These are phyloP conservation scores for Endomychus coccineus DNA, from an alignment of 2,888 invertebrate species.

Conservation along the genomic window DNA sequence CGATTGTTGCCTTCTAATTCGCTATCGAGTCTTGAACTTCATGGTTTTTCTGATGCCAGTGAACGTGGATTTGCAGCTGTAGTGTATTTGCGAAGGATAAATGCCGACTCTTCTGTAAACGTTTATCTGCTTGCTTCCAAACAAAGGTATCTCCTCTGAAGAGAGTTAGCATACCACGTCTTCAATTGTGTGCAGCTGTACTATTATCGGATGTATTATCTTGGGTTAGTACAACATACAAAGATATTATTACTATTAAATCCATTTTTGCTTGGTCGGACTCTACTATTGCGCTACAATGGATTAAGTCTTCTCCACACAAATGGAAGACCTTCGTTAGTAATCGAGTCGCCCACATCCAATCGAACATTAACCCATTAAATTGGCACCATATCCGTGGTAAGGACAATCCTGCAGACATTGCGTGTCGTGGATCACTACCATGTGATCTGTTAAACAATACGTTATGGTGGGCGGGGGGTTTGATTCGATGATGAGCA, in stretches of 20 bases:
- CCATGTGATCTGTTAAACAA: constrained; percentile 3
- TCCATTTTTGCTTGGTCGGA: constrained; percentile 5
- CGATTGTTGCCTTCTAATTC: not conserved
- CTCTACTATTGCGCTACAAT: constrained; percentile 6
- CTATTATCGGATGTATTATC: too few relatives aligned
- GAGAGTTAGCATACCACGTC: too few relatives aligned
- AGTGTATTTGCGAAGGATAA: not conserved
- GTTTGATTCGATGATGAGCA: too few relatives aligned
- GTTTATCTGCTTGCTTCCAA: not conserved
- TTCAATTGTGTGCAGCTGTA: too few relatives aligned
- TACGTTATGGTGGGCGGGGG: constrained; percentile 2
- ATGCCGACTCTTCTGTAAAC: not conserved
- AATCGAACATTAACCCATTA: too few relatives aligned
- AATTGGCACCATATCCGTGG: too few relatives aligned
- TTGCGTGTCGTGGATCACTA: too few relatives aligned
- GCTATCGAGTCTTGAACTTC: constrained; percentile 1
- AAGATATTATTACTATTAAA: too few relatives aligned
- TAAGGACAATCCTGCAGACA: too few relatives aligned
- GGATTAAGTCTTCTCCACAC: constrained; percentile 4
- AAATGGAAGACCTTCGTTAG: constrained; percentile 6
- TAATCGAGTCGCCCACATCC: constrained; percentile 4
- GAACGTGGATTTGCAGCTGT: constrained; percentile 7
- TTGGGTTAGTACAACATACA: too few relatives aligned
- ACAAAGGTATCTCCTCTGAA: constrained; percentile 4
- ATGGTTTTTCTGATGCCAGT: constrained; percentile 8